phyloP scores from a whole-genome alignment of 2,888 invertebrate genomes.

The Horisme vitalbata region DNA sequence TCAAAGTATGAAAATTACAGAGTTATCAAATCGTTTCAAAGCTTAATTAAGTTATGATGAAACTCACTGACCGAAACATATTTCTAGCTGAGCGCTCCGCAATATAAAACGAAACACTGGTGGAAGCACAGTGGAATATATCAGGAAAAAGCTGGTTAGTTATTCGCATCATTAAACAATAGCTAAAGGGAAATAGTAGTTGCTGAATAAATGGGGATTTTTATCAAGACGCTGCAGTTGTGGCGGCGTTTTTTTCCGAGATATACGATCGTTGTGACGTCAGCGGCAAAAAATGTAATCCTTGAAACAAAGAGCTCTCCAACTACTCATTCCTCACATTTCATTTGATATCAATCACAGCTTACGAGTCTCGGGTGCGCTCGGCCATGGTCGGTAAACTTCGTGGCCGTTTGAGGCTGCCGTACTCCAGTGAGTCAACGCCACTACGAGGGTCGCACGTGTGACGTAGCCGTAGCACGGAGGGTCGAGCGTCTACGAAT shows the following conservation, averaged over 20 bases:
- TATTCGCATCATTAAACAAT: constrained; percentile 32
- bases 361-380: constrained; percentile 63
- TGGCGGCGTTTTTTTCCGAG: constrained; percentile 32
- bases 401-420: constrained; percentile 62
- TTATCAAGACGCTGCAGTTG: constrained; percentile 33
- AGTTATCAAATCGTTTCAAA: background rate
- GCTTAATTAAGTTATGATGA: constrained; percentile 1
- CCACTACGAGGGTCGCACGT: constrained; percentile 67
- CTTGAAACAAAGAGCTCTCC: constrained; percentile 74
- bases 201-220: constrained; percentile 34
- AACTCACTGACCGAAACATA: constrained; percentile 12
- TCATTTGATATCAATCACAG: constrained; percentile 82
- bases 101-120: constrained; percentile 26
- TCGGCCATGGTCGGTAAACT: constrained; percentile 61
- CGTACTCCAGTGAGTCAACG: constrained; percentile 66
- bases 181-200: constrained; percentile 21
- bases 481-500: constrained; percentile 49
- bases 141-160: constrained; percentile 25
- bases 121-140: constrained; percentile 24
- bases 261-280: constrained; percentile 40
- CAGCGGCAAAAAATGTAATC: constrained; percentile 62
- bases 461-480: constrained; percentile 57
- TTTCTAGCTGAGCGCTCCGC: constrained; percentile 20
- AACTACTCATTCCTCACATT: constrained; percentile 80
- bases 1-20: too few species aligned